phyloP scores from a whole-genome alignment of 2,113 vertebrate species.

The Maccullochella peelii region DNA sequence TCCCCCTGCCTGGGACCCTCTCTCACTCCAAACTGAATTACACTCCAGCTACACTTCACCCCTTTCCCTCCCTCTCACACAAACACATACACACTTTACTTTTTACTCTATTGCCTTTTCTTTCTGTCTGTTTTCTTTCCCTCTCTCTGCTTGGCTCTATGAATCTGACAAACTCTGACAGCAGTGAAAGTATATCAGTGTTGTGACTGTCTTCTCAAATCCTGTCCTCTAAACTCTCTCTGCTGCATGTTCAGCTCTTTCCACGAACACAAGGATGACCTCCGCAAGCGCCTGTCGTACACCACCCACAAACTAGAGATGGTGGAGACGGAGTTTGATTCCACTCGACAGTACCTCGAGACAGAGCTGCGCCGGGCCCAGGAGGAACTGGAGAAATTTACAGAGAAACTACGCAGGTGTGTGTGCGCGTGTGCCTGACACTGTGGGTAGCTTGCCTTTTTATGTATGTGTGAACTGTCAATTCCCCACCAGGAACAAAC shows the following conservation, averaged over 20 bases:
- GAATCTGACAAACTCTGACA: slow-evolving; percentile 28
- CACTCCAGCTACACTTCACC: slow-evolving; percentile 50
- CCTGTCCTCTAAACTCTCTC: slow-evolving; percentile 26
- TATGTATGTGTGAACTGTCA: neutral
- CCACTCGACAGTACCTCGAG: slow-evolving; percentile 96
- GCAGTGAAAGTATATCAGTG: slow-evolving; percentile 5
- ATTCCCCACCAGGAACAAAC: neutral
- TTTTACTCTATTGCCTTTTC: slow-evolving; percentile 3
- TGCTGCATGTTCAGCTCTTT: slow-evolving; percentile 85
- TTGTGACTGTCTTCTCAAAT: slow-evolving; percentile 8
- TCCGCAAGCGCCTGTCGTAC: slow-evolving; percentile 94
- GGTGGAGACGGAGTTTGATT: slow-evolving; percentile 95
- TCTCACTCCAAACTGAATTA: slow-evolving; percentile 61
- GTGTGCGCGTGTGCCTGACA: neutral
- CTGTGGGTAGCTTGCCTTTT: neutral
- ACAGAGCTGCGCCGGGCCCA: slow-evolving; percentile 94
- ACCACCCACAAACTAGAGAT: slow-evolving; percentile 96
- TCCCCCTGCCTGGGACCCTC: slow-evolving; percentile 29
- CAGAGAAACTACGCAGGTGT: slow-evolving; percentile 94
- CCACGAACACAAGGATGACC: slow-evolving; percentile 97
- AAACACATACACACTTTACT: slow-evolving; percentile 32
- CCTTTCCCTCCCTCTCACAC: slow-evolving; percentile 33
- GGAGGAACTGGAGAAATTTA: slow-evolving; percentile 97
- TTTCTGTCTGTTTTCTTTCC: neutral
- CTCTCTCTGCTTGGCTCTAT: slow-evolving; percentile 12